phyloP scores from a whole-genome alignment of 2,797 vertebrate species.

The Syncerus caffer region DNA sequence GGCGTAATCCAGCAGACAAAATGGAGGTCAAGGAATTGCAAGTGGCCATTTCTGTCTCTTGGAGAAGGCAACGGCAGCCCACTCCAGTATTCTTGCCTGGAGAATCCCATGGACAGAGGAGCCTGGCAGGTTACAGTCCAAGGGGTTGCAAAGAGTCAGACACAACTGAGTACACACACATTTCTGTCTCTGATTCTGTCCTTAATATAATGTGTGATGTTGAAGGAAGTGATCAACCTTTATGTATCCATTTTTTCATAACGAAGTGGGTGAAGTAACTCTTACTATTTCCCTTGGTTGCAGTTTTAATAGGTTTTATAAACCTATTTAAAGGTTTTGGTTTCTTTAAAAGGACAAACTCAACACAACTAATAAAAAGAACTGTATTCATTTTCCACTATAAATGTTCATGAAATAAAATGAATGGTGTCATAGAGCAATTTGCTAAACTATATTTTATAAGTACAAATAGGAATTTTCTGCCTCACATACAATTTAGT shows the following conservation, averaged over 20 bases:
- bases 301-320: background rate
- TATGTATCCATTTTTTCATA: background rate
- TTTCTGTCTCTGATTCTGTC: conserved; percentile 24
- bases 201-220: background rate
- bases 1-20: background rate
- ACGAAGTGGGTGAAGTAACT: background rate
- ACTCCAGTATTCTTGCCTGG: background rate
- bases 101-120: background rate
- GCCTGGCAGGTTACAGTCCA: background rate
- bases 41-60: background rate
- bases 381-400: conserved; percentile 22
- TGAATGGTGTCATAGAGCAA: conserved; percentile 62
- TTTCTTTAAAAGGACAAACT: background rate
- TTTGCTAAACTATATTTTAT: conserved; percentile 64
- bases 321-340: background rate
- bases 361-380: background rate
- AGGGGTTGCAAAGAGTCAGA: background rate
- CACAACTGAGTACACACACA: background rate
- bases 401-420: conserved; percentile 44
- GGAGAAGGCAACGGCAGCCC: background rate
- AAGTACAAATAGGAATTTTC: conserved; percentile 65
- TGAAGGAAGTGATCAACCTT: background rate
- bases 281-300: background rate
- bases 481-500: conserved; percentile 44
- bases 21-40: background rate